Base-by-base conservation (phyloP, 2,888 invertebrate genomes). In the Sympetrum striolatum region DNA sequence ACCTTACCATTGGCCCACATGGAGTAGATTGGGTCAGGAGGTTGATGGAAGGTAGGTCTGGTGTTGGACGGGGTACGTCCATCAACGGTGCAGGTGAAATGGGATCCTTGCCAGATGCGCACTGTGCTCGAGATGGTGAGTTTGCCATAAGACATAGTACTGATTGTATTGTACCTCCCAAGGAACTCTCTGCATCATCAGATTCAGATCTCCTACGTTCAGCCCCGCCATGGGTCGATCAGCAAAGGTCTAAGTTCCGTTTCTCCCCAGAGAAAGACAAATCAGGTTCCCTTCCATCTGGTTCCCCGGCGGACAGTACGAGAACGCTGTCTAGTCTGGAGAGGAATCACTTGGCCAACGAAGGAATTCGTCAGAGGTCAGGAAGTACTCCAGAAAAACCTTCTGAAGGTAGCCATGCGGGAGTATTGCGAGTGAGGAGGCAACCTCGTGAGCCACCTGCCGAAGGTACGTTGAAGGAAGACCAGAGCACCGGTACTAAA, bases 121-220 rank as follows among this genome's bases (percentile, higher is more conserved):
- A 82, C 60, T 58, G 90, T 60, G 44, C 64, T 31, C 48, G 82
- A 37, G 90, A 90, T 64, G 82, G 53, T 39, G 81, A 79, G 79
- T 80, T 90, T 37, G 90, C 91, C 37, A 94, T 97, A 90, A 97
- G 96, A 93, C 95, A 96, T 92, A 97, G 97, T 91, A 97, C 97
- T 91, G 97, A 97, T 93, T 97, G 97, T 94, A 96, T 97, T 92
- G 96, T 91, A 37, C 48, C 96, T 25, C 95, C 95, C n/a, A 95
- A 95, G 92, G 95, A 95, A 92, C 94, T 95, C 91, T 95, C 95
- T 0, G 95, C 95, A 0, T 95, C 95, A 91, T 95, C 95, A 14
- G 95, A 95, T 92, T 95, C 95, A 31, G 95, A 95, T 92, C 94
- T 95, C 81, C 93, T 95, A 81, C 94, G 95, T 92, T 95, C 95